Evolutionary conservation across 2,113 vertebrate species (phyloP), one percentile per base, ranked within the genome.

Genomic region (Mesembrinibis cayennensis): DNA sequence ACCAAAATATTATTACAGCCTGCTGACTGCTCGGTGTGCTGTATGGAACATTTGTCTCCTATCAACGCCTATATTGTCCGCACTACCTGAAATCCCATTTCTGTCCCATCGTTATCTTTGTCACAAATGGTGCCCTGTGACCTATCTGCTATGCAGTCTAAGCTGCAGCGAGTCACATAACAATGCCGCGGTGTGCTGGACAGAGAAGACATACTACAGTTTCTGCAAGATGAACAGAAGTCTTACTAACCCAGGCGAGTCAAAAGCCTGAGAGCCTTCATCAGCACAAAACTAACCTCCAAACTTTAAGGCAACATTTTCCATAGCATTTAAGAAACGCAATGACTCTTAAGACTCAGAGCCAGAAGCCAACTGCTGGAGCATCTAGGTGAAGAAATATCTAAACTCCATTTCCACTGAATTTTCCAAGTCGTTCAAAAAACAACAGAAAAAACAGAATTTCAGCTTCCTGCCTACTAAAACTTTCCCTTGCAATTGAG

Each of bases 141-240:
- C 62, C 63, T 5, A 4, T 10, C 45, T 7, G 13, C 13, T 53
- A 9, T 2, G 4, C 70, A 58, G 36, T 2, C 26, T 6, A 13
- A 70, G 55, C 87, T 49, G 29, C 42, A 11, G 62, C 7, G 6
- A 3, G 5, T 30, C 83, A 5, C 44, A 14, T 0, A 4, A 7
- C 63, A 82, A 30, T 1, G 34, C 50, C 62, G 56, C 26, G 2
- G 13, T 34, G 50, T 0, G n/a, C 76, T 19, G 67, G 19, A 3
- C 1, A 42, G 36, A 42, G 45, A 7, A 9, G 16, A 42, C 9
- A 2, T 3, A 4, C 32, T 16, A 10, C 25, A 30, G 76, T 0
- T 74, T 36, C 61, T 79, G 71, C 7, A 45, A 6, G 27, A 11
- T 23, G 1, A 45, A 32, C 40, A 38, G 16, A 7, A 56, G 47